Conservation (phyloP, 2,113 vertebrate species). For the Gymnorhina tibicen region DNA sequence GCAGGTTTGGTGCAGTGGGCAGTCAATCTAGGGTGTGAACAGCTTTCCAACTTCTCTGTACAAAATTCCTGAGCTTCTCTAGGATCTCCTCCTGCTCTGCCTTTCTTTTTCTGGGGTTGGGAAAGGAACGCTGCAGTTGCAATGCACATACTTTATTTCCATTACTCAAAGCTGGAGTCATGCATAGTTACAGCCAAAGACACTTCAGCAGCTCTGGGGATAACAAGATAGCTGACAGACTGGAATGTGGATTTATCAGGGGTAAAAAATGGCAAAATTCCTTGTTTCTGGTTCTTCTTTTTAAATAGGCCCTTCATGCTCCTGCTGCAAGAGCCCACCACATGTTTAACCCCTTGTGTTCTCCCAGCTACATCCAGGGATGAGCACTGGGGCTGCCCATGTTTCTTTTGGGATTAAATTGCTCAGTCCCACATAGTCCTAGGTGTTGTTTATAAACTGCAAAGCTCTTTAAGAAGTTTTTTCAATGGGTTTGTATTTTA, state of each 20-base stretch:
- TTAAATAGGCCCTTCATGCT: slow-evolving; percentile 45
- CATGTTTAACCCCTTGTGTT: background rate
- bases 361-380: background rate
- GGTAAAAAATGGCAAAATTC: slow-evolving; percentile 68
- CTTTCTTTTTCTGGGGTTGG: background rate
- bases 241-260: slow-evolving; percentile 69
- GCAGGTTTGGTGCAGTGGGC: background rate
- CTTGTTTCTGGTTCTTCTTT: slow-evolving; percentile 48
- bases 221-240: slow-evolving; percentile 74
- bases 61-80: background rate
- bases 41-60: background rate
- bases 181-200: slow-evolving; percentile 61
- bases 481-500: slow-evolving; percentile 30
- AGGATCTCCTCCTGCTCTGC: background rate
- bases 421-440: background rate
- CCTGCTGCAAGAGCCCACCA: background rate
- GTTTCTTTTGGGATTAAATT: background rate
- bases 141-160: slow-evolving; percentile 60
- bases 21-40: background rate
- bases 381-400: fast-evolving
- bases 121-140: background rate
- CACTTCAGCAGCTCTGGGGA: slow-evolving; percentile 71
- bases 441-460: background rate
- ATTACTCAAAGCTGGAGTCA: slow-evolving; percentile 67
- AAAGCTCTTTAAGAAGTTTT: background rate